Conservation (phyloP, 1,140 invertebrate species). For the Pseudomyrmex concolor region DNA sequence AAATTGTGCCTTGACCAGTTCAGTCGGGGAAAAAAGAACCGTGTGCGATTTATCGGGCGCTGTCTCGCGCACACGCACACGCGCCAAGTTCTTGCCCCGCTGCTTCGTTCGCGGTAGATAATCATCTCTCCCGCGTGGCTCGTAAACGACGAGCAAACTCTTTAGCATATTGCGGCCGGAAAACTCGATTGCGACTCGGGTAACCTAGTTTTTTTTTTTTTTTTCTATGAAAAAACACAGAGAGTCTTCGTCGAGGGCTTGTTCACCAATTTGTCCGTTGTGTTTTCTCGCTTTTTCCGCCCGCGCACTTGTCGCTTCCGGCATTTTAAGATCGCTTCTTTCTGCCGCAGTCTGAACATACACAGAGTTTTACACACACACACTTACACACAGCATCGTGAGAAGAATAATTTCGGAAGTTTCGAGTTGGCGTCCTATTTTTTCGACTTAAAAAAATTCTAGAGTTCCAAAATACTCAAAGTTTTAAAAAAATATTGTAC, state of each 20-base stretch:
- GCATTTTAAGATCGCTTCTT: constrained; percentile 5
- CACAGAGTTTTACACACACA: no score
- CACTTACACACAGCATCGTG: no score
- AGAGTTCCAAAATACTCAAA: no score
- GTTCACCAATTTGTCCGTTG: not conserved
- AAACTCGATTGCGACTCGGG: constrained; percentile 13
- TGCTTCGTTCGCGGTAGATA: not conserved
- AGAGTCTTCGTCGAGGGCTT: not conserved
- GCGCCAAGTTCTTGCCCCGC: not conserved
- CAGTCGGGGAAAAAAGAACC: no score
- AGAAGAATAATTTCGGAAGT: no score
- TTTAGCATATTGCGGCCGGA: constrained; percentile 17
- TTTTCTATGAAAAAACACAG: not conserved
- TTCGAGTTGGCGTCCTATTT: no score
- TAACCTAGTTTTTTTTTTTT: constrained; percentile 13
- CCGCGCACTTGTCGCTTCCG: not conserved
- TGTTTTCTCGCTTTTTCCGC: not conserved
- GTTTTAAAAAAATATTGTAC: not conserved
- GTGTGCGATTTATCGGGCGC: no score
- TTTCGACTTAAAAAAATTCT: no score
- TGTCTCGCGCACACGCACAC: not conserved
- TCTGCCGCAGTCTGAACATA: no score
- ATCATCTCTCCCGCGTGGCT: constrained; percentile 7
- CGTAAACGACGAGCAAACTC: not conserved
- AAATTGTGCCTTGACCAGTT: no score